These are phyloP conservation scores for Meriones unguiculatus DNA, from an alignment of 2,113 vertebrate genomes.

Conservation along the genomic window DNA sequence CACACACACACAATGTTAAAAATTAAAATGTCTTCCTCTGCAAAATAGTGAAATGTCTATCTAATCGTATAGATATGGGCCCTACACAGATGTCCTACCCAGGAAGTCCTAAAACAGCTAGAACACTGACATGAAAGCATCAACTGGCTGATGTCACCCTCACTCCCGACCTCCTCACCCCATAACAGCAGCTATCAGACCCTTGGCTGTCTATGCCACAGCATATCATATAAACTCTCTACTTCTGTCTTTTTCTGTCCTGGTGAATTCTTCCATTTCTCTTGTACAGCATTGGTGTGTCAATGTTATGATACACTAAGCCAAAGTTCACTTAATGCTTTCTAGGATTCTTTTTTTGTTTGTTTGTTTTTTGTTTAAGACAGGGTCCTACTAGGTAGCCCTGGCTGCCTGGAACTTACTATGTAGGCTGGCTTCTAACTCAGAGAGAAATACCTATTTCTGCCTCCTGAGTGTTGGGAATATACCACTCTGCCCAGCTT, in stretches of 20 bases:
- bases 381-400: not conserved
- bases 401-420: not conserved
- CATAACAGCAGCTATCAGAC: not conserved
- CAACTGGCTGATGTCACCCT: rapidly evolving
- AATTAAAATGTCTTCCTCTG: not conserved
- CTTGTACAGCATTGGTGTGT: not conserved
- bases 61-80: not conserved
- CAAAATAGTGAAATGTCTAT: not conserved
- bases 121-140: not conserved
- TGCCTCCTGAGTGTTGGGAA: not conserved
- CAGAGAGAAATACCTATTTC: not conserved
- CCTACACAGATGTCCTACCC: not conserved
- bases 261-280: not conserved
- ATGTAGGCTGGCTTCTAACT: not conserved
- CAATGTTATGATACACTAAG: not conserved
- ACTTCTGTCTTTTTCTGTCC: not conserved
- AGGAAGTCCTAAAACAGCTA: not conserved
- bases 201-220: not conserved
- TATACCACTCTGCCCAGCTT: not conserved
- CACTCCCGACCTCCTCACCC: not conserved
- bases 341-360: not conserved
- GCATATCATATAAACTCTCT: not conserved
- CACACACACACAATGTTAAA: no score
- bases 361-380: not conserved
- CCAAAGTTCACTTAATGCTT: not conserved